Evolutionary conservation across 2,113 vertebrate species (phyloP).

Genomic region (Corapipo altera): DNA sequence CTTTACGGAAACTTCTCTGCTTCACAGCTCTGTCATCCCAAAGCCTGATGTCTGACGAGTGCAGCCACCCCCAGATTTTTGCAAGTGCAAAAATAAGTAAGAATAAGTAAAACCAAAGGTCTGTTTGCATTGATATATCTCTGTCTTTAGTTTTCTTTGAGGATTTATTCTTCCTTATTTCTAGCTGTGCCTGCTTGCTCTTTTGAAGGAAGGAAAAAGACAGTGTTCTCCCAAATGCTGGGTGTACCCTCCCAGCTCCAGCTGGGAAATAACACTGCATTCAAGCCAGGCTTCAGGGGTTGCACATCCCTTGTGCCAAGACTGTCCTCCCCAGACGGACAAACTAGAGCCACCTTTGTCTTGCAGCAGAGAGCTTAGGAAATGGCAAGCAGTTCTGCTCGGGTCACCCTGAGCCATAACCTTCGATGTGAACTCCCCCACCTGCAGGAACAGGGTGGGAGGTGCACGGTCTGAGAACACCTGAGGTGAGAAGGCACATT

Average conservation of each 20-base stretch:
- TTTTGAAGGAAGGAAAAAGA: background rate
- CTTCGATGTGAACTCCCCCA: rapidly evolving
- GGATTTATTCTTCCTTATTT: background rate
- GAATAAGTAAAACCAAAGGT: background rate
- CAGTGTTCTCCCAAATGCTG: background rate
- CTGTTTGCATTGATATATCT: background rate
- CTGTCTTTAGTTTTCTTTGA: background rate
- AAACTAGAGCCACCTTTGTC: background rate
- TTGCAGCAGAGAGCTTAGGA: background rate
- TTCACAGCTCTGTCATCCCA: background rate
- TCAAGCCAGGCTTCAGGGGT: background rate
- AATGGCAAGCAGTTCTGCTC: background rate
- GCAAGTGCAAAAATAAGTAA: background rate
- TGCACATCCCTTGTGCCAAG: background rate
- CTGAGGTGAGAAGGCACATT: background rate
- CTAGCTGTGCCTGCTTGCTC: background rate
- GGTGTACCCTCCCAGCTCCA: background rate
- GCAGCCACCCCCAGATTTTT: background rate
- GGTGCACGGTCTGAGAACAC: rapidly evolving
- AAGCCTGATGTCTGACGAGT: background rate
- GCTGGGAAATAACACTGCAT: background rate
- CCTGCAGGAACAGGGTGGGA: background rate
- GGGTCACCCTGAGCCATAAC: background rate
- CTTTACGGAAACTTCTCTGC: background rate
- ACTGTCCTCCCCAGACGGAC: background rate